Evolutionary conservation across 1,140 invertebrate genomes (phyloP), one percentile per base, ranked within the genome.

Genomic region (Subanguina moxae): DNA sequence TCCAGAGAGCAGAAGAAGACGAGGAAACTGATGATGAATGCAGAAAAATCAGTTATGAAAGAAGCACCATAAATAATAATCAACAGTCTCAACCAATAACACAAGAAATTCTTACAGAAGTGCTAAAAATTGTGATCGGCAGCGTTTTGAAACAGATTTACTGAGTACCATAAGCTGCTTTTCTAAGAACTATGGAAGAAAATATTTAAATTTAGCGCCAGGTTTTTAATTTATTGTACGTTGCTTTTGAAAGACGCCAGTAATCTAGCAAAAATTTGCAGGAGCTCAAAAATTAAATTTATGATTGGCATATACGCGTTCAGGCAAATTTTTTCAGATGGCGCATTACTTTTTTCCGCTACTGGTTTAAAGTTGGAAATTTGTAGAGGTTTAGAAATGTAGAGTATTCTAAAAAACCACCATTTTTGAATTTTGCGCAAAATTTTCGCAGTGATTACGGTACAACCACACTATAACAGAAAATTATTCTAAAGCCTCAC

Each of bases 71-170:
- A 19, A 8, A 21, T 15, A 52, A 52, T 7, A 52, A 25, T 52
- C 48, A 52, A 8, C 48, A 52, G 23, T 21, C 23, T 52, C 48
- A 52, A 25, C n/a, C 23, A 25, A 15, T 15, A n/a, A 71, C 69
- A 5, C 8, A 58, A 7, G 48, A 71, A 13, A 17, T 68, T 28
- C 27, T 74, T 45, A 71, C 56, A 15, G 9, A 32, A 15, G 7
- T 72, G 61, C 21, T 71, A 15, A 52, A 57, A 27, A 42, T 23
- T 25, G 32, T 71, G 19, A 38, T 71, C 9, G 28, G 59, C 30
- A 69, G 27, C 8, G 66, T 71, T 17, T 25, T 23, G 17, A 62
- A 61, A 71, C 64, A 45, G 27, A 66, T 48, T n/a, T 1, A 64
- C 64, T 67, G 1, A 17, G 15, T 27, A 67, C 1, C 21, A 46